These are phyloP conservation scores for Achatina immaculata DNA, from an alignment of 1,140 invertebrate species.

Conservation along the genomic window DNA sequence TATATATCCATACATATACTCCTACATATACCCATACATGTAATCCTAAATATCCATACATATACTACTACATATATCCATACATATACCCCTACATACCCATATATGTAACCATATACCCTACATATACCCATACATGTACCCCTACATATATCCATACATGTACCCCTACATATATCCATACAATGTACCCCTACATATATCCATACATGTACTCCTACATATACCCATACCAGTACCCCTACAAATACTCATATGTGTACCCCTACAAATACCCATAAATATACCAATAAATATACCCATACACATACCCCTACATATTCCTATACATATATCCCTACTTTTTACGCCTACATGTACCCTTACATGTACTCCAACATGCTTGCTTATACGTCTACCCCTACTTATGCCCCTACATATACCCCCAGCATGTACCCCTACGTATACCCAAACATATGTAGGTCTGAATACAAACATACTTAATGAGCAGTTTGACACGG, in stretches of 20 bases:
- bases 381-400: not conserved
- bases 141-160: not conserved
- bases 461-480: too few relatives aligned
- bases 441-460: too few relatives aligned
- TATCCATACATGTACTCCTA: not conserved
- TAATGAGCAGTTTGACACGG: too few relatives aligned
- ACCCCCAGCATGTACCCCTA: too few relatives aligned
- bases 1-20: slow-evolving; percentile 2
- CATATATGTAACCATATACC: too few relatives aligned
- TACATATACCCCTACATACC: not conserved
- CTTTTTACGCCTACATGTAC: not conserved
- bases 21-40: not conserved
- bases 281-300: not conserved
- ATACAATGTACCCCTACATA: not conserved
- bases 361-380: not conserved
- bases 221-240: not conserved
- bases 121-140: too few relatives aligned
- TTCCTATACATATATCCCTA: not conserved
- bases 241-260: not conserved
- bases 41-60: not conserved
- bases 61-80: slow-evolving; percentile 4
- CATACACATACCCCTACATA: not conserved
- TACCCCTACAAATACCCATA: not conserved
- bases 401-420: too few relatives aligned
- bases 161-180: not conserved